Evolutionary conservation across 2,113 vertebrate species (phyloP).

Genomic region (Speoplatyrhinus poulsoni): DNA sequence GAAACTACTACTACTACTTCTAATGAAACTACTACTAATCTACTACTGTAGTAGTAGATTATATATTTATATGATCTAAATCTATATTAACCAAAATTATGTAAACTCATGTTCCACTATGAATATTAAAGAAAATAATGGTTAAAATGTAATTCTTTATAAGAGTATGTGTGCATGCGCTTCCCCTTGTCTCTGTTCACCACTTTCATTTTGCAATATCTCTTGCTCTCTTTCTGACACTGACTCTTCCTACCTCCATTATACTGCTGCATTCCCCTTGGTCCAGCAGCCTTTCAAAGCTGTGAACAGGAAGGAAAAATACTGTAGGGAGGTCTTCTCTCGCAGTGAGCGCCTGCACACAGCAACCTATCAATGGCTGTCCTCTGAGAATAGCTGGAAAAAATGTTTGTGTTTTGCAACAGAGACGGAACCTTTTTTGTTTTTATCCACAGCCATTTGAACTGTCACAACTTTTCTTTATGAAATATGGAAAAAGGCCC

Average conservation of each 20-base stretch:
- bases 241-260: conserved; percentile 17
- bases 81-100: too few relatives aligned
- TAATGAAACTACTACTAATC: too few relatives aligned
- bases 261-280: conserved; percentile 18
- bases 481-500: background rate
- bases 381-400: conserved; percentile 41
- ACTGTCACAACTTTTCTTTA: background rate
- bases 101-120: too few relatives aligned
- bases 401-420: conserved; percentile 29
- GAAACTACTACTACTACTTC: too few relatives aligned
- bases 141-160: too few relatives aligned
- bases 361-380: conserved; percentile 27
- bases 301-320: conserved; percentile 26
- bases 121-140: too few relatives aligned
- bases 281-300: conserved; percentile 3
- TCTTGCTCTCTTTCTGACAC: conserved; percentile 7
- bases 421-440: conserved; percentile 10
- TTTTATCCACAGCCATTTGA: background rate
- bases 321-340: conserved; percentile 12
- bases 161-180: too few relatives aligned
- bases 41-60: too few relatives aligned
- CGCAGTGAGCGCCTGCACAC: conserved; percentile 22
- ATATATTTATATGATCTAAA: too few relatives aligned
- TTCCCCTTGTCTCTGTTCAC: too few relatives aligned
- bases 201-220: too few relatives aligned